Base-by-base conservation (phyloP, 2,113 vertebrate genomes). In the Trochalopteron elliotii region DNA sequence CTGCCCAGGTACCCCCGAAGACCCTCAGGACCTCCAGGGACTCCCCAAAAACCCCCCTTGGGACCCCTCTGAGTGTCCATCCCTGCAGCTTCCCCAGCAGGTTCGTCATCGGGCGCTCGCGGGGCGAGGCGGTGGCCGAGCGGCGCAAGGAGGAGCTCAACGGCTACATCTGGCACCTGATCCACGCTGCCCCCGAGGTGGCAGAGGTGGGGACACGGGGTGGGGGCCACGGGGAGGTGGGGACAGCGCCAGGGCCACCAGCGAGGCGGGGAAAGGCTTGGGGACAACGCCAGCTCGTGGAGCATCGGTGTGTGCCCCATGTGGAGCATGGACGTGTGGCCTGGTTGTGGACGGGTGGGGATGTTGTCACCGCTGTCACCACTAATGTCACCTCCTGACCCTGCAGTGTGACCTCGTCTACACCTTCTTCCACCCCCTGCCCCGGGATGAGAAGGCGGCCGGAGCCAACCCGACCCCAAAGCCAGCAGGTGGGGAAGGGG, bases 141-240 rank as follows among this genome's bases (percentile, higher is more conserved):
- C 94, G 98, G 80, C 98, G 99, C 94, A 98, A 98, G 94, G 99
- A 99, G 16, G 99, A 99, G 92, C 95, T 99, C 63, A 99, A 99
- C 2, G 98, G 98, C 68, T 99, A 99, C 93, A 98, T 99, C 87
- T 99, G 99, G 99, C 99, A 99, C 95, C 97, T 99, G 97, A 98
- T 99, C 92, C 99, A 99, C 3, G 97, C 99, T 0, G 40, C 97
- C 3, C 97, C 97, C 0, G 99, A 99, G 87, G 99, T 99, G 87
- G 98, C 99, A 12, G 99, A 99, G 99, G 99, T 99, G 92, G 79
- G 96, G 40, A 30, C 24, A 33, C 1, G 7, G 35, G 9, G 3
- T 15, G 25, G 18, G 13, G 65, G 20, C 57, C 20, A 7, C 4
- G 0, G 4, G 31, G 60, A 37, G 33, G 4, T 25, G 63, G 77